Evolutionary conservation across 2,888 invertebrate genomes (phyloP).

Genomic region (Ophioninae sp.): DNA sequence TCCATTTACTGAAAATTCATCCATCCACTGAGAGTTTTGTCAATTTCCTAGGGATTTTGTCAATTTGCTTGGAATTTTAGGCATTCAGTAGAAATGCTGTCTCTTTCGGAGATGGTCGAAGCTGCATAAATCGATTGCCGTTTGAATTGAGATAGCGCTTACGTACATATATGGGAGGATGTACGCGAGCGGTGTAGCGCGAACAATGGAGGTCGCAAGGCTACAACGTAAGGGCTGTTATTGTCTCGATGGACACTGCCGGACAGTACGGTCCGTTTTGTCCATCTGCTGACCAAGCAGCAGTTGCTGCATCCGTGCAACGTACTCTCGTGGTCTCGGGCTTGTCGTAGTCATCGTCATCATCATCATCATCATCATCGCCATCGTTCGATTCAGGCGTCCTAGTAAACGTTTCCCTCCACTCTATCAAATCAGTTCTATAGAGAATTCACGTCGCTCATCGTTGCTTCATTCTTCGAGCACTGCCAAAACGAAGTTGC

Average conservation of each 20-base stretch:
- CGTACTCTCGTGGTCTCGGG: slow-evolving; percentile 47
- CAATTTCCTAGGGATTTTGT: too few relatives aligned
- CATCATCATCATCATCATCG: slow-evolving; percentile 40
- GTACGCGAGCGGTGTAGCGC: slow-evolving; percentile 59
- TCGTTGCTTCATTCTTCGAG: slow-evolving; percentile 51
- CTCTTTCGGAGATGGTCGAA: slow-evolving; percentile 38
- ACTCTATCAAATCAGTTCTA: slow-evolving; percentile 44
- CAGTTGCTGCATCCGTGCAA: slow-evolving; percentile 63
- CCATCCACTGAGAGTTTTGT: too few relatives aligned
- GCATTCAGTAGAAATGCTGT: slow-evolving; percentile 26
- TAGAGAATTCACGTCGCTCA: slow-evolving; percentile 18
- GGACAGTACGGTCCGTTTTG: slow-evolving; percentile 77
- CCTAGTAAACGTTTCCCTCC: slow-evolving; percentile 33
- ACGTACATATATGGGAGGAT: slow-evolving; percentile 13
- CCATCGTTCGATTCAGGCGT: slow-evolving; percentile 33
- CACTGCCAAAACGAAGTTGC: not conserved
- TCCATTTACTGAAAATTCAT: too few relatives aligned
- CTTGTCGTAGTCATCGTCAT: slow-evolving; percentile 53
- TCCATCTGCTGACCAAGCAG: slow-evolving; percentile 80
- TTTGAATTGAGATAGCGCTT: slow-evolving; percentile 52
- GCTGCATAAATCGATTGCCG: slow-evolving; percentile 13
- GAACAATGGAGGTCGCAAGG: slow-evolving; percentile 57
- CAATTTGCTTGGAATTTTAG: too few relatives aligned
- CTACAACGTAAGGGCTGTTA: slow-evolving; percentile 67
- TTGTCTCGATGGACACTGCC: slow-evolving; percentile 72